These are phyloP conservation scores for Apomyelois bistriatella DNA, from an alignment of 2,888 invertebrate genomes.

Conservation along the genomic window DNA sequence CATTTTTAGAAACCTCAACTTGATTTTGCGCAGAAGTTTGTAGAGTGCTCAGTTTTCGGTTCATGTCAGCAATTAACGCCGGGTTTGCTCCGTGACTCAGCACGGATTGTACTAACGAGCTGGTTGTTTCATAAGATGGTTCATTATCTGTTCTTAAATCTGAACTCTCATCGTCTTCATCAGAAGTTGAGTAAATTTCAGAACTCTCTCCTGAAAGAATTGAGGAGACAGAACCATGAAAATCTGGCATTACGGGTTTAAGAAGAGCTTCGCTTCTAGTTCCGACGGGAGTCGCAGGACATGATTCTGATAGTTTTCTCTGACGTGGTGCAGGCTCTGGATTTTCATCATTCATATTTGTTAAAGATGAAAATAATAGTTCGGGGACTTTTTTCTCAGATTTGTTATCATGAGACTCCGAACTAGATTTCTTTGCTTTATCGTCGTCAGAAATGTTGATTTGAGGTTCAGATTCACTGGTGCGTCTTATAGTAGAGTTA, in stretches of 20 bases:
- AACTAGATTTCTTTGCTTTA: conserved; percentile 22
- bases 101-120: conserved; percentile 79
- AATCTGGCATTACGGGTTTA: conserved; percentile 56
- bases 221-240: conserved; percentile 66
- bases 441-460: conserved; percentile 51
- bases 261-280: conserved; percentile 57
- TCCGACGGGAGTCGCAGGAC: conserved; percentile 64
- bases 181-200: conserved; percentile 63
- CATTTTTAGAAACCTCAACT: background rate
- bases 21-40: conserved; percentile 29
- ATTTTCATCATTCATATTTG: conserved; percentile 49
- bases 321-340: conserved; percentile 26
- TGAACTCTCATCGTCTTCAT: conserved; percentile 70
- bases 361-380: conserved; percentile 58
- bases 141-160: conserved; percentile 71
- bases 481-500: conserved; percentile 54
- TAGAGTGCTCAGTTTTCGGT: conserved; percentile 50
- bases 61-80: conserved; percentile 52
- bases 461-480: conserved; percentile 66
- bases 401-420: conserved; percentile 23
- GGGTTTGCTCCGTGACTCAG: conserved; percentile 55
- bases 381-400: conserved; percentile 42
- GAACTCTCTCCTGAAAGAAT: conserved; percentile 70
- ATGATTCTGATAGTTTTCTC: conserved; percentile 66
- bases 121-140: conserved; percentile 74